These are phyloP conservation scores for Apis laboriosa DNA, from an alignment of 1,140 invertebrate species.

Conservation along the genomic window DNA sequence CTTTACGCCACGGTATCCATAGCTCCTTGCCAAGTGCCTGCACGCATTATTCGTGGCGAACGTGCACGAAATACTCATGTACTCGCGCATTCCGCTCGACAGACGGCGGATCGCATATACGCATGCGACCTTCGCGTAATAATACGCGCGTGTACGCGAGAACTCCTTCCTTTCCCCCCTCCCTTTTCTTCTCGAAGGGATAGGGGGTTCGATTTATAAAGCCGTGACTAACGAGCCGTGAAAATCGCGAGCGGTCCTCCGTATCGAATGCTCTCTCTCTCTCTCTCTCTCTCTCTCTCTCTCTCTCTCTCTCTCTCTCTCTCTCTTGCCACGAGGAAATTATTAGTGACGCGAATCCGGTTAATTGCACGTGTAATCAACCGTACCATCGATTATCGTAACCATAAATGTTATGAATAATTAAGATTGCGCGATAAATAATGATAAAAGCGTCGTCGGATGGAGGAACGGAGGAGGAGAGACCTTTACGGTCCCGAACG, in stretches of 20 bases:
- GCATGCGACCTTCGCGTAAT: neutral
- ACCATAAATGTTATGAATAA: slow-evolving; percentile 24
- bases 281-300: neutral
- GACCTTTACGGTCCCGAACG: neutral
- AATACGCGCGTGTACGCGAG: neutral
- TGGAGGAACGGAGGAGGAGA: neutral
- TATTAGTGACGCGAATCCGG: slow-evolving; percentile 25
- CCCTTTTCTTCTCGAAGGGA: neutral
- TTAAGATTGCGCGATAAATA: slow-evolving; percentile 18
- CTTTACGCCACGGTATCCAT: neutral
- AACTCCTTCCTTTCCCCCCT: neutral
- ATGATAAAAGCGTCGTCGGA: slow-evolving; percentile 21
- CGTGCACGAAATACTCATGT: slow-evolving; percentile 57
- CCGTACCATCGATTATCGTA: slow-evolving; percentile 14
- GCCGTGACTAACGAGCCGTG: slow-evolving; percentile 68
- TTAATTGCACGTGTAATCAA: slow-evolving; percentile 40
- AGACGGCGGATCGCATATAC: neutral
- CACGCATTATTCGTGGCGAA: slow-evolving; percentile 55
- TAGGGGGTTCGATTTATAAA: slow-evolving; percentile 53
- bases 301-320: neutral
- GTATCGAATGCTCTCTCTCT: neutral
- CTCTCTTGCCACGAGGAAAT: neutral
- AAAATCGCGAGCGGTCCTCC: slow-evolving; percentile 63
- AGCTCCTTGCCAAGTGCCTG: slow-evolving; percentile 48
- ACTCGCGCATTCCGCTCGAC: slow-evolving; percentile 48